Base-by-base conservation (phyloP, 2,888 invertebrate species). In the Himalopsyche tibetana region DNA sequence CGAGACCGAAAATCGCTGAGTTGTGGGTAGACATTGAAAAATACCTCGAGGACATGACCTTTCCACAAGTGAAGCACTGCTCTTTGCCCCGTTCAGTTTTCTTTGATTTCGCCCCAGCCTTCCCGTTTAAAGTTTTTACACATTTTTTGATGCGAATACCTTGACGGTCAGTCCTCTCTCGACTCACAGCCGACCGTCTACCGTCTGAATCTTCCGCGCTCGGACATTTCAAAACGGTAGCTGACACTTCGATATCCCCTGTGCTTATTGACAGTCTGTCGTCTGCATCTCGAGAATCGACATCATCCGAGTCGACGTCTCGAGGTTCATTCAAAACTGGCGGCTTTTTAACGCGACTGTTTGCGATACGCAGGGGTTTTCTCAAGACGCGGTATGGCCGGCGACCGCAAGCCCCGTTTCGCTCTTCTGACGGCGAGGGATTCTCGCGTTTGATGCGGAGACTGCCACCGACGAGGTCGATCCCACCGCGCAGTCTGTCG, bases 31-130 rank as follows among this genome's bases (percentile, higher is more conserved):
- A 51, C 15, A 51, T 51, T 51, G 12, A 51, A 8, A 63, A 19
- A 19, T 90, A 93, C 93, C 92, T 91, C 19, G 93, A 93, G 40
- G 93, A 93, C 92, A 93, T 92, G 42, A 93, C 91, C 91, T 93
- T 93, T n/a, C 93, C 93, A 90, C 93, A 93, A 55, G 91, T 92
- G 88, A 91, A 92, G 89, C 93, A 93, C 90, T 93, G 93, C 83
- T 92, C 91, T 88, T 91, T 91, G 38, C 87, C 89, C 42, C 89
- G 82, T 81, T 89, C 89, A 85, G 90, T 85, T 17, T 85, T 90
- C 85, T 89, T 83, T 84, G 40, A 45, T 69, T 56, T 38, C 2
- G n/a, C 17, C 45, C 19, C 42, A 55, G 6, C 51, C 12, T 19
- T 19, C 82, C 17, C 42, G 51, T 19, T 79, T 83, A 42, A 51